These are phyloP conservation scores for Galemys pyrenaicus DNA, from an alignment of 2,113 vertebrate species.

Conservation along the genomic window DNA sequence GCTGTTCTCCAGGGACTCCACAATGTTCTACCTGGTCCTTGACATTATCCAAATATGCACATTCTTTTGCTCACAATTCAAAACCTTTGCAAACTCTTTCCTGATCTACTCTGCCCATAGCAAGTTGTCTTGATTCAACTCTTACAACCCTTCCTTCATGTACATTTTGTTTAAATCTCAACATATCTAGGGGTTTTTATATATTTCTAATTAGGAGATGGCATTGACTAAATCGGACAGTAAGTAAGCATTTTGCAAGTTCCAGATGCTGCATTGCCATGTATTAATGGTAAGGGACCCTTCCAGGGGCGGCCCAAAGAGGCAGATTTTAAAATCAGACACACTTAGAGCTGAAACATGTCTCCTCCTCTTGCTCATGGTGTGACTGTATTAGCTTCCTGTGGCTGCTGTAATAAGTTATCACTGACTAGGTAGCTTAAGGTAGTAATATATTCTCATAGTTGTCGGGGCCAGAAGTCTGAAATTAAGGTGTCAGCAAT, in stretches of 20 bases:
- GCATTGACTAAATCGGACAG: neutral
- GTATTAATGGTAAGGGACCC: too few relatives aligned
- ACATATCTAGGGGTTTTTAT: neutral
- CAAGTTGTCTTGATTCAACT: neutral
- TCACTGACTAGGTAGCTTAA: neutral
- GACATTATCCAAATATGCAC: neutral
- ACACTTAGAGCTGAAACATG: neutral
- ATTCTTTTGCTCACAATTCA: neutral
- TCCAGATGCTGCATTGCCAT: neutral
- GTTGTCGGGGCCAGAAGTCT: neutral
- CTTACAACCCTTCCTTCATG: neutral
- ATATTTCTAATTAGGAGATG: neutral
- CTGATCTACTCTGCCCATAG: neutral
- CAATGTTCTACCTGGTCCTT: neutral
- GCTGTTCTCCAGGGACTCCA: neutral
- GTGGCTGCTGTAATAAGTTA: neutral
- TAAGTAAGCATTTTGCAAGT: neutral
- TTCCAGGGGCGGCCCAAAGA: neutral
- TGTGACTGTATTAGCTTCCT: neutral
- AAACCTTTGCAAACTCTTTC: neutral
- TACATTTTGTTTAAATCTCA: neutral
- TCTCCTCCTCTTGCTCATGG: neutral
- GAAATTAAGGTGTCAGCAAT: neutral
- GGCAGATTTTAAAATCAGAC: neutral
- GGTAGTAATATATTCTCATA: neutral